Evolutionary conservation across 92 coral and sea anemone genomes (phyloP).

Genomic region (Diadumene lineata): DNA sequence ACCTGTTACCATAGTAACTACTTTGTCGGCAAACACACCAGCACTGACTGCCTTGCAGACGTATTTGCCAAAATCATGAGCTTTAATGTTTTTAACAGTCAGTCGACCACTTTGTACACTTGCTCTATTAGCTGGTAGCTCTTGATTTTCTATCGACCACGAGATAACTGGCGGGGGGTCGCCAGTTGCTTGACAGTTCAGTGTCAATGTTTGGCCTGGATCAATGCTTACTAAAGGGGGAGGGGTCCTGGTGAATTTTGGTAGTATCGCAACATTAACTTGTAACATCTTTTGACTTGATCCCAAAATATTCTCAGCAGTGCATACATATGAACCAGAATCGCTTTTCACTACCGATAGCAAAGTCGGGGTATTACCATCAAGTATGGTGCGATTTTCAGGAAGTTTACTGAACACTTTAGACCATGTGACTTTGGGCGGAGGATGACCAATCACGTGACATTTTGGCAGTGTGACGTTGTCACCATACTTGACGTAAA

Average conservation of each 20-base stretch:
- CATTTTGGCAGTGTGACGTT: constrained; percentile 54
- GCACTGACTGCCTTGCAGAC: constrained; percentile 12
- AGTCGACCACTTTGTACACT: not conserved
- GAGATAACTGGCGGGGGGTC: not conserved
- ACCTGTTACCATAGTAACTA: constrained; percentile 10
- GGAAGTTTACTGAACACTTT: constrained; percentile 45
- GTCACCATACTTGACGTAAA: constrained; percentile 34
- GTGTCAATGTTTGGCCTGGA: not conserved
- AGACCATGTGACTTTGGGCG: constrained; percentile 60
- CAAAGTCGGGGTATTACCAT: constrained; percentile 11
- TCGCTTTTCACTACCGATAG: constrained; percentile 22
- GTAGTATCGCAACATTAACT: constrained; percentile 29
- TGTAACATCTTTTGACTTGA: constrained; percentile 2
- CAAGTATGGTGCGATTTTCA: constrained; percentile 1
- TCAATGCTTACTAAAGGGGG: constrained; percentile 8
- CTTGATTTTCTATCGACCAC: not conserved
- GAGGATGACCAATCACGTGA: constrained; percentile 61
- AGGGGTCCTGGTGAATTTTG: constrained; percentile 37
- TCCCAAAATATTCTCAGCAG: constrained; percentile 41
- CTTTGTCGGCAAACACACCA: not conserved
- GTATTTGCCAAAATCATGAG: constrained; percentile 2
- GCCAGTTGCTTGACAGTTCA: constrained; percentile 11
- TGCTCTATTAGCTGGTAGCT: not conserved
- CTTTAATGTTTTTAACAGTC: not conserved
- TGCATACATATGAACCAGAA: constrained; percentile 42